phyloP scores from a whole-genome alignment of 2,113 vertebrate species.

The Platichthys stellatus region DNA sequence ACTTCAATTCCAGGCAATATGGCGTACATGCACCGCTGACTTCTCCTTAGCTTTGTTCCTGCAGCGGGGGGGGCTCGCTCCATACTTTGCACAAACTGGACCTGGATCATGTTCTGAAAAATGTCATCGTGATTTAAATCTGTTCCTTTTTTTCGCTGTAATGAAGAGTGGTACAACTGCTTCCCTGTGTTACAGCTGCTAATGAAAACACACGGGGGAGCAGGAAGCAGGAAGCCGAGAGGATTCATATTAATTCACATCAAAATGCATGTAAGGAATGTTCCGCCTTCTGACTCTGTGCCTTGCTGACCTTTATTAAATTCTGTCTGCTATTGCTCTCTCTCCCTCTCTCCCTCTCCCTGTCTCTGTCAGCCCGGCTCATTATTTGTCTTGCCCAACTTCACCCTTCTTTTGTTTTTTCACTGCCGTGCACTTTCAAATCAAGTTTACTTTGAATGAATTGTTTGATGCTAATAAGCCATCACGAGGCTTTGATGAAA shows the following conservation, averaged over 20 bases:
- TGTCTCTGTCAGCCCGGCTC: constrained; percentile 35
- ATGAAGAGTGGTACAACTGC: constrained; percentile 28
- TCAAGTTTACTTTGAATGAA: constrained; percentile 45
- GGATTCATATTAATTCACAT: constrained; percentile 51
- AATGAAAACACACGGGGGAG: constrained; percentile 40
- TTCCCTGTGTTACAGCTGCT: constrained; percentile 10
- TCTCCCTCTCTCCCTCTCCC: constrained; percentile 17
- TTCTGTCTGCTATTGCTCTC: constrained; percentile 29
- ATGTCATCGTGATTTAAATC: constrained; percentile 44
- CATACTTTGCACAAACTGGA: constrained; percentile 22
- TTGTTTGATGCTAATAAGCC: constrained; percentile 51
- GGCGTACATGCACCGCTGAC: constrained; percentile 14
- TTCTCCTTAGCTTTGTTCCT: constrained; percentile 5
- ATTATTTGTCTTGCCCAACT: constrained; percentile 49
- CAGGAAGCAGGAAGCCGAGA: constrained; percentile 7
- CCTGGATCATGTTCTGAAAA: constrained; percentile 30
- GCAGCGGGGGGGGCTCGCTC: constrained; percentile 6
- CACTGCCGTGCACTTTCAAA: constrained; percentile 32
- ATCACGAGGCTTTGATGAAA: constrained; percentile 38
- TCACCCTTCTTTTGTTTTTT: constrained; percentile 26
- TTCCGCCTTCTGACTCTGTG: constrained; percentile 25
- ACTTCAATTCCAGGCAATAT: constrained; percentile 31
- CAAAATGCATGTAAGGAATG: constrained; percentile 50
- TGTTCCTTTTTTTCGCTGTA: constrained; percentile 38
- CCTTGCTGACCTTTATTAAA: constrained; percentile 63